Percentiles rank a stretch among this genome's conserved stretches.
Evolutionary conservation across 2,888 invertebrate genomes (phyloP).

Genomic region (Nemotelus nigrinus): DNA sequence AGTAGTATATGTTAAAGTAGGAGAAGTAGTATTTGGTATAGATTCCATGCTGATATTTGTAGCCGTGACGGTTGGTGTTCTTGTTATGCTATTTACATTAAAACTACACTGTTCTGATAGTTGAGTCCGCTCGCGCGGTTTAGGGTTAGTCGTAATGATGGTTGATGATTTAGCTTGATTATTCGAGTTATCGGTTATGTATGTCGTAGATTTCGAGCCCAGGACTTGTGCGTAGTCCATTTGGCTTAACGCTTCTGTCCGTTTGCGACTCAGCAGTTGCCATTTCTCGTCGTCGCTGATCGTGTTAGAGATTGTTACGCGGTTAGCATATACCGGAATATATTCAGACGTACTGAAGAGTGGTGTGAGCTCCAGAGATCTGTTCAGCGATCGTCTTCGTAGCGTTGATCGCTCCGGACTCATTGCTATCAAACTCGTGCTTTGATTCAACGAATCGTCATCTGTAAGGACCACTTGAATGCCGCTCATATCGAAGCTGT

Average conservation of each 20-base stretch:
- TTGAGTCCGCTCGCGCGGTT: background rate
- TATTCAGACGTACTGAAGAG: conserved; percentile 59
- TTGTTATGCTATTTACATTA: conserved; percentile 6
- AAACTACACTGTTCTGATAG: conserved; percentile 1
- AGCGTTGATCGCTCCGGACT: background rate
- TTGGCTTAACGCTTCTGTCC: conserved; percentile 55
- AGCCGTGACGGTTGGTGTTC: conserved; percentile 34
- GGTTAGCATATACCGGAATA: conserved; percentile 63
- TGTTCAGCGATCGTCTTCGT: conserved; percentile 52
- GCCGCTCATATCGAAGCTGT: conserved; percentile 58
- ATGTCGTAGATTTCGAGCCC: conserved; percentile 46
- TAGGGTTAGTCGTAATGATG: conserved; percentile 14
- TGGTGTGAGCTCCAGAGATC: conserved; percentile 59
- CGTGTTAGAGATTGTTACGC: conserved; percentile 59
- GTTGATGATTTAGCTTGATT: conserved; percentile 20
- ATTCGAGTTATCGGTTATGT: conserved; percentile 38
- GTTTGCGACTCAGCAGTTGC: conserved; percentile 63
- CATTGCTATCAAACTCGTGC: background rate
- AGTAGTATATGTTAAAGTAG: conserved; percentile 1
- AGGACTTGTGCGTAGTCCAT: conserved; percentile 52
- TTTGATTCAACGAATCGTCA: background rate
- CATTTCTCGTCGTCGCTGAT: conserved; percentile 64
- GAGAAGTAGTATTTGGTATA: conserved; percentile 50
- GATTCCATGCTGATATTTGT: conserved; percentile 49
- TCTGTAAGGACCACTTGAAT: conserved; percentile 57